Base-by-base conservation (phyloP, 2,113 vertebrate species). In the Amphiprion ocellaris region DNA sequence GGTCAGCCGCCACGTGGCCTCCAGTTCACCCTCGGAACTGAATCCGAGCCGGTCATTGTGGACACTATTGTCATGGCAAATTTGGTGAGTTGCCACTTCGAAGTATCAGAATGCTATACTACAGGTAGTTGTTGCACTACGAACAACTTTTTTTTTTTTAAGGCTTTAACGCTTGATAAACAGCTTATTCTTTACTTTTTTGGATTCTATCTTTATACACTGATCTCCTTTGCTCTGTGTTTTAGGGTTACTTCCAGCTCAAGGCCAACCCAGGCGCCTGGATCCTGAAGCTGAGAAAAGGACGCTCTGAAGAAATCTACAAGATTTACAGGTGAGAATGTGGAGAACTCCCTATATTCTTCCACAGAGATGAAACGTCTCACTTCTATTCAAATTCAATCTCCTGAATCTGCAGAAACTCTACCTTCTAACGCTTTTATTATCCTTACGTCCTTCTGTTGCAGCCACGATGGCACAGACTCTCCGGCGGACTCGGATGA, bases 31-130 rank as follows among this genome's bases (percentile, higher is more conserved):
- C 77, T 99, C 83, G 98, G 98, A 33, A 97, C 97, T 0, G 92
- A 95, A 24, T 77, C 93, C 12, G 93, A 91, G 39, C 97, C 97
- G 0, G 96, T 99, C 81, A 92, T 97, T 0, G 92, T 99, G 1
- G 98, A 99, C 21, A 99, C 98, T 16, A 99, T 99, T 17, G 98
- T 99, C 52, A 99, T 99, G 98, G 98, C 98, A 24, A 99, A 99
- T 88, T 80, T 99, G 94, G 98, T 99, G 69, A 92, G 64, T n/a
- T 15, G 2, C 17, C 2, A 2, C 63, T 28, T 30, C 8, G 37
- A 10, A 47, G 26, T n/a, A 23, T 44, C 12, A 44, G 14, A 44
- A 6, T 11, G 14, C 41, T 44, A 2, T 10, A 44, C 41, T 14
- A 2, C 41, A 12, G 41, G 12, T 12, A 2, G 10, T 14, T 44